Percentiles rank a stretch among this genome's conserved stretches.
Evolutionary conservation across 2,888 invertebrate genomes (phyloP).

Genomic region (Drosophila pseudotalamancana): DNA sequence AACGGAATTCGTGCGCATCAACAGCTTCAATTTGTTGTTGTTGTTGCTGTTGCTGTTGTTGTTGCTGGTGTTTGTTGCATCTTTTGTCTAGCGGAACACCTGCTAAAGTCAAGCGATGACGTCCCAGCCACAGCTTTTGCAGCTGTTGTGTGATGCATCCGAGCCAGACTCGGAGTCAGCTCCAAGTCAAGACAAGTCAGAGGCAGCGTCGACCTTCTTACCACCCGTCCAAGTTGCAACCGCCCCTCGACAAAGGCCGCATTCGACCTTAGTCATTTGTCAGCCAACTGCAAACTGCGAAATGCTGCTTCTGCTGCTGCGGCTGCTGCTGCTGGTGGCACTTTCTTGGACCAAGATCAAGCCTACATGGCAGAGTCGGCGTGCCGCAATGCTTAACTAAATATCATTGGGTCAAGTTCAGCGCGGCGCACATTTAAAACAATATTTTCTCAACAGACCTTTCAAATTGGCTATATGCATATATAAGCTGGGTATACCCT

Average conservation of each 20-base stretch:
- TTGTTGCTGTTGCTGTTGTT: slow-evolving; percentile 49
- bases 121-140: slow-evolving; percentile 58
- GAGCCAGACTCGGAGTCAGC: slow-evolving; percentile 48
- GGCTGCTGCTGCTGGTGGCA: slow-evolving; percentile 46
- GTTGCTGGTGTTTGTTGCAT: slow-evolving; percentile 36
- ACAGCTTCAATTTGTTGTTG: slow-evolving; percentile 70
- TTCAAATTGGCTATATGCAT: slow-evolving; percentile 48
- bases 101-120: slow-evolving; percentile 68
- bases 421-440: slow-evolving; percentile 64
- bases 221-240: slow-evolving; percentile 70
- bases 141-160: slow-evolving; percentile 67
- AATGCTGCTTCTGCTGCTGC: slow-evolving; percentile 25
- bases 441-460: slow-evolving; percentile 67
- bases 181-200: slow-evolving; percentile 56
- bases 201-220: slow-evolving; percentile 71
- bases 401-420: slow-evolving; percentile 81
- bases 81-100: slow-evolving; percentile 75
- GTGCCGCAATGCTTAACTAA: slow-evolving; percentile 55
- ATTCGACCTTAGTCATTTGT: slow-evolving; percentile 78
- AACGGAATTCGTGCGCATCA: slow-evolving; percentile 80
- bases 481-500: slow-evolving; percentile 8
- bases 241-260: slow-evolving; percentile 65
- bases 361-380: slow-evolving; percentile 16
- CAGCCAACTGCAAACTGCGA: slow-evolving; percentile 59
- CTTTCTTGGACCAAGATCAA: slow-evolving; percentile 73